Conservation (phyloP, 2,888 invertebrate species). For the Hylaea fasciaria region DNA sequence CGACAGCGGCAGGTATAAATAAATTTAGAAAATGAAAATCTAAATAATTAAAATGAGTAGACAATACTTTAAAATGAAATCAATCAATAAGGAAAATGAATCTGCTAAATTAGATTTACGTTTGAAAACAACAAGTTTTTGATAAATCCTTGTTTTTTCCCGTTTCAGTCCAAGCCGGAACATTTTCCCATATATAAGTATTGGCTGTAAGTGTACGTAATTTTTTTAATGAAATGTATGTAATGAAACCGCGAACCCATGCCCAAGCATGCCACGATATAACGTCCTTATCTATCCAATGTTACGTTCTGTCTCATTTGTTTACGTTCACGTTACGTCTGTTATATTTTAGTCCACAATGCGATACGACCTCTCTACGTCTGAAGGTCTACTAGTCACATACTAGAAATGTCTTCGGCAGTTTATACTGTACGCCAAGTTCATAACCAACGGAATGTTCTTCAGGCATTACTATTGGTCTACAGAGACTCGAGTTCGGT, state of each 20-base stretch:
- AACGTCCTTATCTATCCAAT: constrained; percentile 39
- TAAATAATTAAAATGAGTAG: too few relatives aligned
- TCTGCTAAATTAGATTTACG: too few relatives aligned
- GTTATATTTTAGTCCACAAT: constrained; percentile 59
- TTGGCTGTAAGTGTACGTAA: neutral
- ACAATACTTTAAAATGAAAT: too few relatives aligned
- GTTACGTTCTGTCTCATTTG: constrained; percentile 36
- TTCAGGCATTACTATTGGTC: constrained; percentile 24
- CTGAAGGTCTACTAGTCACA: constrained; percentile 60
- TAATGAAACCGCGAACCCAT: neutral
- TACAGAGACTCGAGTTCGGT: constrained; percentile 21
- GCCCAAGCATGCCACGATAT: neutral
- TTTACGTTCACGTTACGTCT: constrained; percentile 50
- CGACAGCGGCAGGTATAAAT: too few relatives aligned
- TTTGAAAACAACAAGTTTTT: too few relatives aligned
- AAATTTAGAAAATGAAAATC: too few relatives aligned
- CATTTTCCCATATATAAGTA: too few relatives aligned
- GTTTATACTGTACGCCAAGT: constrained; percentile 48
- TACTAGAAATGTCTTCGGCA: constrained; percentile 48
- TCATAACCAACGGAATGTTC: constrained; percentile 28
- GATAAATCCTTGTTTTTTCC: too few relatives aligned
- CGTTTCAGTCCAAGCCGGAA: too few relatives aligned
- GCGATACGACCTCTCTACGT: constrained; percentile 61
- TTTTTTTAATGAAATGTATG: constrained; percentile 1
- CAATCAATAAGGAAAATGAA: too few relatives aligned